These are phyloP conservation scores for Enoplosus armatus DNA, from an alignment of 2,797 vertebrate species.

Conservation along the genomic window DNA sequence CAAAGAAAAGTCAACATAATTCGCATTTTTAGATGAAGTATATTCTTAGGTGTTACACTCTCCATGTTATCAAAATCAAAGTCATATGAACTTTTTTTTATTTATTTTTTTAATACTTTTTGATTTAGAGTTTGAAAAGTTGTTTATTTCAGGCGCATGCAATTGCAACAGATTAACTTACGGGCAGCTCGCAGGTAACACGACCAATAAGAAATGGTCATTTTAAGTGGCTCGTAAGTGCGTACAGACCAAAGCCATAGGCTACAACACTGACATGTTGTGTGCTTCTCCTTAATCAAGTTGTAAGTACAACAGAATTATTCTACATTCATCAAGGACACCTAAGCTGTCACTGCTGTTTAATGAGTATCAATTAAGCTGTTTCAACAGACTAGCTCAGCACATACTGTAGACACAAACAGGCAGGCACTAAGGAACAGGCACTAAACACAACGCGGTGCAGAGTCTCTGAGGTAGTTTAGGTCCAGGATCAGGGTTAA, in stretches of 20 bases:
- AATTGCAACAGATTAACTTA: conserved; percentile 19
- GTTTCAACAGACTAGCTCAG: conserved; percentile 86
- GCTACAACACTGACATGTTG: conserved; percentile 77
- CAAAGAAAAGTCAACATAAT: conserved; percentile 73
- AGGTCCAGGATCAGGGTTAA: background rate
- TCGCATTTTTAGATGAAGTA: conserved; percentile 57
- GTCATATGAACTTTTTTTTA: conserved; percentile 59
- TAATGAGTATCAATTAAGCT: conserved; percentile 90
- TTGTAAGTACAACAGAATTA: conserved; percentile 87
- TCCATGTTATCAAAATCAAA: conserved; percentile 57
- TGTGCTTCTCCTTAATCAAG: conserved; percentile 85
- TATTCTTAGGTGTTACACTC: conserved; percentile 55
- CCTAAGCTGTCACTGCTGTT: conserved; percentile 87
- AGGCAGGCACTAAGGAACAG: conserved; percentile 59
- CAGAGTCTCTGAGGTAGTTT: conserved; percentile 16
- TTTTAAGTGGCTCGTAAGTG: conserved; percentile 49
- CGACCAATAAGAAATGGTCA: conserved; percentile 27
- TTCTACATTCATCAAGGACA: conserved; percentile 88
- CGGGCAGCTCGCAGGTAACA: conserved; percentile 24
- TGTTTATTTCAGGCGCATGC: conserved; percentile 32
- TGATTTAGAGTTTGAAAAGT: conserved; percentile 41
- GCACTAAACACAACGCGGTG: conserved; percentile 30
- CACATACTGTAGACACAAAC: conserved; percentile 74
- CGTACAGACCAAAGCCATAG: conserved; percentile 59
- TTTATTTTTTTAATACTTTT: conserved; percentile 42